phyloP scores from a whole-genome alignment of 2,797 vertebrate species.

The Carduelis carduelis region DNA sequence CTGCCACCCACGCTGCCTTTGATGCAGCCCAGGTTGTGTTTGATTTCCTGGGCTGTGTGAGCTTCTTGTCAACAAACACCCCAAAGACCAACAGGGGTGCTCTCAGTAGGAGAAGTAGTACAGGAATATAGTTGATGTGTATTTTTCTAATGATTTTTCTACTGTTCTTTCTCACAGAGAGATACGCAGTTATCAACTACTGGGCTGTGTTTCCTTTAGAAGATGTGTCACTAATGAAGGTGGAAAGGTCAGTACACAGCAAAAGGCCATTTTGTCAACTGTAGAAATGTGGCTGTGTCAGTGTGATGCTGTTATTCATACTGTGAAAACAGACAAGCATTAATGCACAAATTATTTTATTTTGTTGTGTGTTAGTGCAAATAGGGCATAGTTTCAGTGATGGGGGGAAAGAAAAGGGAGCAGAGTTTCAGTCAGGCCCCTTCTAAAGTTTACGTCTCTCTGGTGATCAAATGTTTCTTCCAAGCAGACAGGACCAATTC shows the following conservation, averaged over 20 bases:
- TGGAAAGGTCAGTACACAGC: neutral
- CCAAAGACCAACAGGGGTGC: neutral
- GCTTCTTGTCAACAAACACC: neutral
- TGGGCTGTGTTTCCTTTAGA: neutral
- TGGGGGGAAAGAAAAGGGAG: rapidly evolving
- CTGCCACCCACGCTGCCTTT: rapidly evolving
- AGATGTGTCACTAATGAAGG: neutral
- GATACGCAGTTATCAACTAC: neutral
- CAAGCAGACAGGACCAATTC: neutral
- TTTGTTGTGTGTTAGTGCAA: neutral
- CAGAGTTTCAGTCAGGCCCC: neutral
- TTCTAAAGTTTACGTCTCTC: neutral
- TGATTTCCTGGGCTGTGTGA: too few relatives aligned
- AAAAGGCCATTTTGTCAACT: neutral
- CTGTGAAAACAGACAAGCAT: neutral
- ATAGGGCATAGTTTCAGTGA: neutral
- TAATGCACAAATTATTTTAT: neutral
- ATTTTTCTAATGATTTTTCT: neutral
- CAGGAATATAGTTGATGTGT: rapidly evolving
- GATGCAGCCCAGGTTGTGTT: neutral
- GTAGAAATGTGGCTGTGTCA: neutral
- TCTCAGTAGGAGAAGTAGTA: neutral
- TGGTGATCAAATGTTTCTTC: neutral
- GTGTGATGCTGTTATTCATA: neutral
- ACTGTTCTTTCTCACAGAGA: rapidly evolving